Conservation (phyloP, 1,140 invertebrate species). For the Drosophila dunni region DNA sequence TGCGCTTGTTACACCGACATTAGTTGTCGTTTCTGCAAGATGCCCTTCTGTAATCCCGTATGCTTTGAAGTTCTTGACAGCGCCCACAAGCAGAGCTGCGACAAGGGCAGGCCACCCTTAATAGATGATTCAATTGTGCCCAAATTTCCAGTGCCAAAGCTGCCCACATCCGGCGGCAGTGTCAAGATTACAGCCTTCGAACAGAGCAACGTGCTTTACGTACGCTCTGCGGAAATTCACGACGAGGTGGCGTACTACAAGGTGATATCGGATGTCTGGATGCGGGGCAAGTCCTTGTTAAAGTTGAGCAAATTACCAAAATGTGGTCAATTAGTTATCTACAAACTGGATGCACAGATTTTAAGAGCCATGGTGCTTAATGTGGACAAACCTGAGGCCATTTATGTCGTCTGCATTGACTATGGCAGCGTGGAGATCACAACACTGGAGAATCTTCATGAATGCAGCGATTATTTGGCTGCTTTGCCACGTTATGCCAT, state of each 20-base stretch:
- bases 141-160: neutral
- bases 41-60: slow-evolving; percentile 50
- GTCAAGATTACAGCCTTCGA: slow-evolving; percentile 71
- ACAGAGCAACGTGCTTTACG: slow-evolving; percentile 70
- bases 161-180: slow-evolving; percentile 45
- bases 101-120: slow-evolving; percentile 3
- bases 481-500: slow-evolving; percentile 55
- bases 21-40: slow-evolving; percentile 49
- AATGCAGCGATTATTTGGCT: slow-evolving; percentile 46
- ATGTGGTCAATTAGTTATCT: slow-evolving; percentile 65
- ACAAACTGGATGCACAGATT: slow-evolving; percentile 45
- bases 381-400: slow-evolving; percentile 42
- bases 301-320: slow-evolving; percentile 44
- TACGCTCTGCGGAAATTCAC: slow-evolving; percentile 51
- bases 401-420: slow-evolving; percentile 71
- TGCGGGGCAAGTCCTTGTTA: slow-evolving; percentile 20
- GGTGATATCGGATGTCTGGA: slow-evolving; percentile 45
- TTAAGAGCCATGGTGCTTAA: slow-evolving; percentile 69
- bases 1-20: slow-evolving; percentile 49
- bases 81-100: slow-evolving; percentile 41
- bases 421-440: slow-evolving; percentile 70
- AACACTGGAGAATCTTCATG: slow-evolving; percentile 48
- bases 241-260: slow-evolving; percentile 58
- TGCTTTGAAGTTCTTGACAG: slow-evolving; percentile 41
- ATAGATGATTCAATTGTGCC: neutral